Base-by-base conservation (phyloP, 2,797 vertebrate species). In the Gambelia wislizenii region DNA sequence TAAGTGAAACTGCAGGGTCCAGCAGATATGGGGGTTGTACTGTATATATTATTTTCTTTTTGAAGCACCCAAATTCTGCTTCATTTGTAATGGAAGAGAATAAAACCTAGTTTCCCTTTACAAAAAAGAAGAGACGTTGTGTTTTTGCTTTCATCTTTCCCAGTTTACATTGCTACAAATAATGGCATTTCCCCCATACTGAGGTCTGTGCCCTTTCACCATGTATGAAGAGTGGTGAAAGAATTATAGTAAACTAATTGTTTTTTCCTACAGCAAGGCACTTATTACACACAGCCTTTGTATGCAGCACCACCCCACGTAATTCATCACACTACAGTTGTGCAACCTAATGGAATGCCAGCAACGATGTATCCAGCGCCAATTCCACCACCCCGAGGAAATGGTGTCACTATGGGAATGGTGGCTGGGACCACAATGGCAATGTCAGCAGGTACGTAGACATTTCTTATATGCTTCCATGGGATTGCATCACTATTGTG, bases 321-420 rank as follows among this genome's bases (percentile, higher is more conserved):
- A 96, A 99, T 99, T 94, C 99, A 99, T 96, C 99, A 99, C 97
- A 99, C 99, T 88, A 99, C 99, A 1, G 99, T 99, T 96, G 99
- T 99, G 94, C 99, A 99, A 97, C 99, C 99, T 36, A 99, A 99
- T 0, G 99, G 99, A 93, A 98, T 99, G 98, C 99, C 98, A 12
- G 98, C 98, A 0, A 98, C 99, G 0, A 98, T 99, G 98, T 99
- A 99, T 86, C 98, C 98, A 90, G 98, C 98, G 18, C 97, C 96
- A 0, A 98, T 99, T 90, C 97, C 96, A 0, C 96, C 97, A 0
- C 97, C 97, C 1, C 97, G 98, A 90, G 98, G 96, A 86, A 98
- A 97, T 0, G 98, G 98, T 2, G 97, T 99, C 61, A 95, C 99
- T 91, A 98, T 99, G 99, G 99, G 99, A 76, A 99, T 99, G 98